Evolutionary conservation across 2,113 vertebrate species (phyloP).

Genomic region (Hippocampus barbouri): DNA sequence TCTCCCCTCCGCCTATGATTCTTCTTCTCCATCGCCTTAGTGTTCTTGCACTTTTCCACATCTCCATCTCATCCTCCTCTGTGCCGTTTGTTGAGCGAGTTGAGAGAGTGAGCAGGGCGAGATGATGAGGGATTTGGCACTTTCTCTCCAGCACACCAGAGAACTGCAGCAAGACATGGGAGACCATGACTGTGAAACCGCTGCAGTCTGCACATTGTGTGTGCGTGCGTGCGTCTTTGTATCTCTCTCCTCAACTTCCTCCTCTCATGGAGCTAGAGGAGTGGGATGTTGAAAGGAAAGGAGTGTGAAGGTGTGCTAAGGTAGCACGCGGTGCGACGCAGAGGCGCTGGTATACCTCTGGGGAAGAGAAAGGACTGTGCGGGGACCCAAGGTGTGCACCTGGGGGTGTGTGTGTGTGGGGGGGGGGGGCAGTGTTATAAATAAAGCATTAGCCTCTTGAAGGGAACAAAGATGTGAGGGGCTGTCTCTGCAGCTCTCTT

Average conservation of each 20-base stretch:
- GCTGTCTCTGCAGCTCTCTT: constrained; percentile 60
- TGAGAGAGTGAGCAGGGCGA: constrained; percentile 56
- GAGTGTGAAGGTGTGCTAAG: constrained; percentile 66
- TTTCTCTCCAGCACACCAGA: constrained; percentile 62
- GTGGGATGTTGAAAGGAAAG: constrained; percentile 70
- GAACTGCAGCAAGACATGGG: constrained; percentile 66
- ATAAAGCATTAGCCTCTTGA: constrained; percentile 76
- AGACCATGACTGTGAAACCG: constrained; percentile 66
- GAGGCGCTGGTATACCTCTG: constrained; percentile 64
- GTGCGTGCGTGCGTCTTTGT: constrained; percentile 62
- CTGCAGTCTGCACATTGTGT: constrained; percentile 69
- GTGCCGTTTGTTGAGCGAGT: constrained; percentile 52
- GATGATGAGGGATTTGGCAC: constrained; percentile 63
- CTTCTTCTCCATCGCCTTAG: constrained; percentile 55
- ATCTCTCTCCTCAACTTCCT: constrained; percentile 60
- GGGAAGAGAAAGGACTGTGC: constrained; percentile 64
- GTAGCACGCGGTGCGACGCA: constrained; percentile 57
- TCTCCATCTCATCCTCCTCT: constrained; percentile 46
- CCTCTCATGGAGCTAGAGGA: constrained; percentile 64
- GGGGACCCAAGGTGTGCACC: constrained; percentile 65
- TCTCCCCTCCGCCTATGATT: constrained; percentile 50
- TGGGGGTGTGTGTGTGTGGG: constrained; percentile 40
- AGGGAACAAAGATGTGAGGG: constrained; percentile 69
- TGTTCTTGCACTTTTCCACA: constrained; percentile 52
- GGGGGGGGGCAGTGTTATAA: constrained; percentile 66